These are phyloP conservation scores for Brachionus plicatilis DNA, from an alignment of 1,140 invertebrate genomes.

Conservation along the genomic window DNA sequence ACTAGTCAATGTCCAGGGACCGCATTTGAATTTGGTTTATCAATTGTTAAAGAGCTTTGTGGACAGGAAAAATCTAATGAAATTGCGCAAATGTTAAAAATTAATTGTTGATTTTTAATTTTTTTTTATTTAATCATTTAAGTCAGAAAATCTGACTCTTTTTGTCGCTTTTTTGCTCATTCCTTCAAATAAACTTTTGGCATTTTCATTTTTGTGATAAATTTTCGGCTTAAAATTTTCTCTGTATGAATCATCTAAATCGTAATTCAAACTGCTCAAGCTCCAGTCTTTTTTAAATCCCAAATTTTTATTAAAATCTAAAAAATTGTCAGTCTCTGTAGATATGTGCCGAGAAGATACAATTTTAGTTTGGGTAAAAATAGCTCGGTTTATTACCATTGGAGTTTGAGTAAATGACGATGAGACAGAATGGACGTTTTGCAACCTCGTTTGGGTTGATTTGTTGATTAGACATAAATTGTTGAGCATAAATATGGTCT, in stretches of 20 bases:
- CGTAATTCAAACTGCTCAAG: neutral
- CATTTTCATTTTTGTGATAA: neutral
- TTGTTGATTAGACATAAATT: neutral
- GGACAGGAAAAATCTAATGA: constrained; percentile 68
- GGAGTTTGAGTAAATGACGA: neutral
- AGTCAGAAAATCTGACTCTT: neutral
- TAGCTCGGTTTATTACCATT: neutral
- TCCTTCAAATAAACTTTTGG: neutral
- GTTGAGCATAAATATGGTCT: neutral
- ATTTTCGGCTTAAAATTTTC: neutral
- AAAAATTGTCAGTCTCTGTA: neutral
- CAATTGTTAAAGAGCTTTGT: constrained; percentile 70
- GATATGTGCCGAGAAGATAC: neutral
- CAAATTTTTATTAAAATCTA: neutral
- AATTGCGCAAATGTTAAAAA: constrained; percentile 52
- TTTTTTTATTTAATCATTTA: neutral
- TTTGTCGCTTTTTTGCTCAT: neutral
- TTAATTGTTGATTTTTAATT: neutral
- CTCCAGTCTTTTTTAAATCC: neutral
- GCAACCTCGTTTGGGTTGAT: neutral
- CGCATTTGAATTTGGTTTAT: constrained; percentile 80
- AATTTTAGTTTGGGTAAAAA: neutral
- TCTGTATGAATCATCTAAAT: neutral
- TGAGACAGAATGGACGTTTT: neutral
- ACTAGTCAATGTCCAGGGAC: constrained; percentile 91